These are phyloP conservation scores for Clarias batrachus DNA, from an alignment of 2,113 vertebrate genomes.

Conservation along the genomic window DNA sequence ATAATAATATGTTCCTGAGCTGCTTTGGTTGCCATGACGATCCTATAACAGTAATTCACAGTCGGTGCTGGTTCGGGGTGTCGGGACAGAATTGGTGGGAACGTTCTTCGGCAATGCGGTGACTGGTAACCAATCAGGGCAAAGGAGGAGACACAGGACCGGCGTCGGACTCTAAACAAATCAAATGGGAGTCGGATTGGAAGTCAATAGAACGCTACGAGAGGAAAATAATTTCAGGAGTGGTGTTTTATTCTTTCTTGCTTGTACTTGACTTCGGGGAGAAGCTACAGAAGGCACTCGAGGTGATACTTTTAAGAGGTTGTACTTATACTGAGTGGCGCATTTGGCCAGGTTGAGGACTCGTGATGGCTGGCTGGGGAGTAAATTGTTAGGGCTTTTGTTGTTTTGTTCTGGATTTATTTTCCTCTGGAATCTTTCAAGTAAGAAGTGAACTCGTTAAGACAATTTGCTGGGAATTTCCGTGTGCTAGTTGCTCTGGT, in stretches of 20 bases:
- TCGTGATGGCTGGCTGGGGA: background rate
- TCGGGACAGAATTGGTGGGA: background rate
- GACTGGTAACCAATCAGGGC: background rate
- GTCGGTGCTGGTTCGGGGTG: background rate
- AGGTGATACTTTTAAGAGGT: background rate
- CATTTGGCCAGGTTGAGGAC: background rate
- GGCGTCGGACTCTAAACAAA: conserved; percentile 22
- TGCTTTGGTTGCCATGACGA: background rate
- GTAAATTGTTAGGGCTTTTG: background rate
- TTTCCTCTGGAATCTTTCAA: background rate
- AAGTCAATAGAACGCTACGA: background rate
- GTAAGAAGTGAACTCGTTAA: background rate
- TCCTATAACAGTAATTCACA: background rate
- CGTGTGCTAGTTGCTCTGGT: background rate
- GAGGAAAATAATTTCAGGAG: background rate
- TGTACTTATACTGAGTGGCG: background rate
- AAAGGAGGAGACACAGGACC: conserved; percentile 1
- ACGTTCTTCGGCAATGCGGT: background rate
- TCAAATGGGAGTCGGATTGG: background rate
- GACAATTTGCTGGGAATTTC: background rate
- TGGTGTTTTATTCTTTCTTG: background rate
- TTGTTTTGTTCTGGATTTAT: background rate
- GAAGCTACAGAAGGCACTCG: background rate
- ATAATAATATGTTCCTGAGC: background rate
- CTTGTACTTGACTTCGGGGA: background rate